Evolutionary conservation across 2,113 vertebrate genomes (phyloP).

Genomic region (Sylvietta virens): DNA sequence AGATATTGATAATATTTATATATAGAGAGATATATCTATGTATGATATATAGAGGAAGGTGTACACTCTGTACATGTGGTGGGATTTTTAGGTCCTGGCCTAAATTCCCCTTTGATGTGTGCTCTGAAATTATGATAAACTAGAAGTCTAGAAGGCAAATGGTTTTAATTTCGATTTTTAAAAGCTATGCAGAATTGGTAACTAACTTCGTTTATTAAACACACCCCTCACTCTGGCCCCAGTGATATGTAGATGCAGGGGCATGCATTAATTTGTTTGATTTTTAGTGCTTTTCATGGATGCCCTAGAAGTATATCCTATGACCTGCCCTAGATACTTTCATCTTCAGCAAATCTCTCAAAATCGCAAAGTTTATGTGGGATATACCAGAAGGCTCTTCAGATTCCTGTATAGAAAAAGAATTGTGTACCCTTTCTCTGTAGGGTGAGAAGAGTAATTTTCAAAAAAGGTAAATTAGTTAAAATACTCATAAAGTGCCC

Average conservation of each 20-base stretch:
- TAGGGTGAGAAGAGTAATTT: background rate
- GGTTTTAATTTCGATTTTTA: background rate
- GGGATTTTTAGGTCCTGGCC: background rate
- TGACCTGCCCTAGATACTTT: background rate
- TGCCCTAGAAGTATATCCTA: background rate
- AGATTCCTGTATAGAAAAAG: background rate
- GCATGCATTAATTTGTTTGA: background rate
- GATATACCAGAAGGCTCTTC: background rate
- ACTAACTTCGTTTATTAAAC: background rate
- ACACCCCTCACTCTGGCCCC: background rate
- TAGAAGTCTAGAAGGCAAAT: background rate
- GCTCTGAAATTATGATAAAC: background rate
- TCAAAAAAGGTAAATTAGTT: background rate
- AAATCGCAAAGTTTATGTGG: background rate
- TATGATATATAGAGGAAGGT: background rate
- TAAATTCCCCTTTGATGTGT: background rate
- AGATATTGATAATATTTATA: background rate
- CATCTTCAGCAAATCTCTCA: background rate
- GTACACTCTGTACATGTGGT: background rate
- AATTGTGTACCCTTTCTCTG: background rate
- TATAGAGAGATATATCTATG: background rate
- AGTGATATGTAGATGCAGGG: background rate
- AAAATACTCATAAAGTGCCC: background rate
- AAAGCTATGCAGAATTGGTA: background rate
- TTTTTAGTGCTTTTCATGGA: background rate